Evolutionary conservation across 2,888 invertebrate genomes (phyloP).

Genomic region (Latheticus oryzae): DNA sequence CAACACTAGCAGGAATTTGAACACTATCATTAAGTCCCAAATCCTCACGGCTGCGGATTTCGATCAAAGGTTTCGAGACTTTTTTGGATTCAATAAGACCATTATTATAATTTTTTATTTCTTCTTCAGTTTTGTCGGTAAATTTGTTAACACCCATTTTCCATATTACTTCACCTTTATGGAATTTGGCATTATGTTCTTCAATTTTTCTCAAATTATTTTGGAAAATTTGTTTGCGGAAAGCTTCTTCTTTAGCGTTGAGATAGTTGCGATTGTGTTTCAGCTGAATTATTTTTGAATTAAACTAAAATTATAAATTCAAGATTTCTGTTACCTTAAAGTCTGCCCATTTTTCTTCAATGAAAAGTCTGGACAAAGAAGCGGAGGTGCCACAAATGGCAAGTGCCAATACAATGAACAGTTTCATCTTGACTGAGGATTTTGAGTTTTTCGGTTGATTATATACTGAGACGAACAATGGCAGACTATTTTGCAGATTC

Average conservation of each 20-base stretch:
- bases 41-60: too few species aligned
- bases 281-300: background rate
- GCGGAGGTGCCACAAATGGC: conserved; percentile 10
- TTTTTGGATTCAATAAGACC: background rate
- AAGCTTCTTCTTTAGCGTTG: conserved; percentile 11
- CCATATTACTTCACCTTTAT: conserved; percentile 14
- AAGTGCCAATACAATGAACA: conserved; percentile 1
- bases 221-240: conserved; percentile 12
- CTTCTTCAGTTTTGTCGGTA: conserved; percentile 15
- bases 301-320: background rate
- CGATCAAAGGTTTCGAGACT: too few species aligned
- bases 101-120: conserved; percentile 4
- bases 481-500: too few species aligned
- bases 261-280: background rate
- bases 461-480: too few species aligned
- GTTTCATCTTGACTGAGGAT: conserved; percentile 9
- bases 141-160: conserved; percentile 15
- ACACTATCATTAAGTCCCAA: too few species aligned
- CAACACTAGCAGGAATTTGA: conserved; percentile 65
- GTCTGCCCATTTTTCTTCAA: conserved; percentile 9
- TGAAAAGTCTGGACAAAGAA: background rate
- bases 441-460: too few species aligned
- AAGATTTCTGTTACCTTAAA: conserved; percentile 13
- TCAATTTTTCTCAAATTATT: conserved; percentile 12
- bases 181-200: conserved; percentile 10